Conservation (phyloP, 2,797 vertebrate genomes). For the Manis crassicaudata region DNA sequence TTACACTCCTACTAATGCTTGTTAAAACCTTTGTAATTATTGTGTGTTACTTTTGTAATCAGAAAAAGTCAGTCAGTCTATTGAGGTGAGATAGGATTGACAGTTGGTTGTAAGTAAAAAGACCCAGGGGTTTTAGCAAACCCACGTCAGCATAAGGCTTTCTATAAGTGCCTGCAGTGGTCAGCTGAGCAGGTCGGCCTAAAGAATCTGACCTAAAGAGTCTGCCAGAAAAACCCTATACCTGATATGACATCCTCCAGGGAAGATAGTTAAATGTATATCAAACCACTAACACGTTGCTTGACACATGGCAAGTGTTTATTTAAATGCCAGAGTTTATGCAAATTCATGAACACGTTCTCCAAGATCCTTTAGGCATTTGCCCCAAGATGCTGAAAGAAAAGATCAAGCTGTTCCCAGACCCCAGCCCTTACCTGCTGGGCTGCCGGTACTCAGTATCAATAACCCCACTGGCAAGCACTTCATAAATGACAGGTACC, state of each 20-base stretch:
- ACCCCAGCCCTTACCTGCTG: background rate
- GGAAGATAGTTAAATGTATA: background rate
- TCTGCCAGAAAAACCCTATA: background rate
- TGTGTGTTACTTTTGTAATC: background rate
- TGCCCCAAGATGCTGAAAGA: background rate
- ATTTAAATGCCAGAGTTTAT: constrained; percentile 15
- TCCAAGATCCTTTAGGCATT: background rate
- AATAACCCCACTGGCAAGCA: background rate
- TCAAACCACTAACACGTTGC: background rate
- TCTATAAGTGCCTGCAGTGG: background rate
- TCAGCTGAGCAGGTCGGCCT: background rate
- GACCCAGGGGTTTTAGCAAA: background rate
- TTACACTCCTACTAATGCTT: background rate
- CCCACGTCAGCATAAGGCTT: background rate
- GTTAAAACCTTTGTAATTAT: background rate
- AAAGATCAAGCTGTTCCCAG: background rate
- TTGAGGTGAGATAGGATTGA: background rate
- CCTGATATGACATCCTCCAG: background rate
- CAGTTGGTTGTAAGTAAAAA: background rate
- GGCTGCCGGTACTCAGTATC: background rate
- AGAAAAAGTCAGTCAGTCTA: background rate
- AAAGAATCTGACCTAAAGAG: background rate
- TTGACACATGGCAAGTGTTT: background rate
- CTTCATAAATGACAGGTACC: background rate
- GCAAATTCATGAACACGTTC: background rate